A percentile compares a stretch with the other conserved stretches of the same genome.
Conservation (phyloP, 2,113 vertebrate species). For the Proterorhinus semilunaris region DNA sequence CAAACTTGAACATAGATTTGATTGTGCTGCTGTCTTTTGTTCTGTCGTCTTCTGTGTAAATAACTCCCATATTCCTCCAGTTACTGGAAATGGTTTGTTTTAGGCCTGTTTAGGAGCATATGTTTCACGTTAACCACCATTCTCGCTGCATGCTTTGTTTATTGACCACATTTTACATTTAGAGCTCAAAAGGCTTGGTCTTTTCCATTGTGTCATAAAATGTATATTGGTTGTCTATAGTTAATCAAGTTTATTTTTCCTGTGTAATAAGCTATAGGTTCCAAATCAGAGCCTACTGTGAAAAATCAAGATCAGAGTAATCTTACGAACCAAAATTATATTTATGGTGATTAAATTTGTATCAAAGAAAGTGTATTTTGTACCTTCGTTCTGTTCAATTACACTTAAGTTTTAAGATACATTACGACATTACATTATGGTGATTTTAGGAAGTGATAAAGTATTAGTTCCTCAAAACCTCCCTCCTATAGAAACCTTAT, state of each 20-base stretch:
- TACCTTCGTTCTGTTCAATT: neutral
- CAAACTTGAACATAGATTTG: neutral
- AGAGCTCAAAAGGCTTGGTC: slow-evolving; percentile 26
- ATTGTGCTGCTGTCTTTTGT: slow-evolving; percentile 12
- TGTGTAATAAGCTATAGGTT: slow-evolving; percentile 8
- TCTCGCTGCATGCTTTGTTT: slow-evolving; percentile 63
- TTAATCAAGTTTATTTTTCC: slow-evolving; percentile 32
- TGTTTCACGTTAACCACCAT: slow-evolving; percentile 63
- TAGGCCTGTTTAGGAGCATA: slow-evolving; percentile 39
- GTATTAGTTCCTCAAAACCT: slow-evolving; percentile 28
- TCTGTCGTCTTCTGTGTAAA: slow-evolving; percentile 45
- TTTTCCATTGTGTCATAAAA: slow-evolving; percentile 38
- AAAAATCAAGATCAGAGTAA: neutral
- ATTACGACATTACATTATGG: slow-evolving; percentile 45
- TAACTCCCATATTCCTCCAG: slow-evolving; percentile 37
- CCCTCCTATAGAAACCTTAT: slow-evolving; percentile 15
- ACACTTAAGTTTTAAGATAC: neutral
- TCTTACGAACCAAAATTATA: neutral
- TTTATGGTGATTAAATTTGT: slow-evolving; percentile 3
- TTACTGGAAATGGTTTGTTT: slow-evolving; percentile 40
- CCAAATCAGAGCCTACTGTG: neutral
- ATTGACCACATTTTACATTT: slow-evolving; percentile 47
- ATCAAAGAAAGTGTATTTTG: neutral
- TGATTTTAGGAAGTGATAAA: neutral
- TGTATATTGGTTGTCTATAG: slow-evolving; percentile 58